These are phyloP conservation scores for Cacoxenus indagator DNA, from an alignment of 2,888 invertebrate species.

Conservation along the genomic window DNA sequence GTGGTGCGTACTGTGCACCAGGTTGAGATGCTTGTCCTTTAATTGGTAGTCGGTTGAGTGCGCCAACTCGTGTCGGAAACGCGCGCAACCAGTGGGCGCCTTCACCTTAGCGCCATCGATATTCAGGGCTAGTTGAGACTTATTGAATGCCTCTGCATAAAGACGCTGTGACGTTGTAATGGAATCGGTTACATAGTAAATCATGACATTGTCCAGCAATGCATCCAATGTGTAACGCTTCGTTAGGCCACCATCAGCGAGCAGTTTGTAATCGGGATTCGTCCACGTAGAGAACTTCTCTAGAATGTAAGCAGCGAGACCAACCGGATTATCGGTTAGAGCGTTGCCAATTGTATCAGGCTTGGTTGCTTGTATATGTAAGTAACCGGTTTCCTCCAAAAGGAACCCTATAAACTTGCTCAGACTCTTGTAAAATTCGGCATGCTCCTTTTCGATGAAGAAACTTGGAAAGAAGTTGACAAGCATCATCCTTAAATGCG, in stretches of 20 bases:
- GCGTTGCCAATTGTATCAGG: constrained; percentile 86
- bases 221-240: constrained; percentile 73
- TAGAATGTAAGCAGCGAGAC: constrained; percentile 88
- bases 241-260: constrained; percentile 78
- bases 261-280: constrained; percentile 72
- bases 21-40: constrained; percentile 75
- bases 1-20: constrained; percentile 78
- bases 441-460: constrained; percentile 73
- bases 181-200: constrained; percentile 83
- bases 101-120: constrained; percentile 73
- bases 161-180: constrained; percentile 80
- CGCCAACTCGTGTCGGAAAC: constrained; percentile 79
- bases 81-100: constrained; percentile 81
- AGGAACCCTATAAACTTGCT: constrained; percentile 43
- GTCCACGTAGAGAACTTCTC: constrained; percentile 87
- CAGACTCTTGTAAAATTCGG: constrained; percentile 71
- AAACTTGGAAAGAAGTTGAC: constrained; percentile 74
- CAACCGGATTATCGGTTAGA: constrained; percentile 76
- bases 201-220: constrained; percentile 81
- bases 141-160: constrained; percentile 76
- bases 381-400: constrained; percentile 74
- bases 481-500: constrained; percentile 67
- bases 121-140: constrained; percentile 41
- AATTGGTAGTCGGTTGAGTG: constrained; percentile 76
- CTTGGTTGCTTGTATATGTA: constrained; percentile 88